Base-by-base conservation (phyloP, 2,797 vertebrate genomes). In the Acrossocheilus fasciatus region DNA sequence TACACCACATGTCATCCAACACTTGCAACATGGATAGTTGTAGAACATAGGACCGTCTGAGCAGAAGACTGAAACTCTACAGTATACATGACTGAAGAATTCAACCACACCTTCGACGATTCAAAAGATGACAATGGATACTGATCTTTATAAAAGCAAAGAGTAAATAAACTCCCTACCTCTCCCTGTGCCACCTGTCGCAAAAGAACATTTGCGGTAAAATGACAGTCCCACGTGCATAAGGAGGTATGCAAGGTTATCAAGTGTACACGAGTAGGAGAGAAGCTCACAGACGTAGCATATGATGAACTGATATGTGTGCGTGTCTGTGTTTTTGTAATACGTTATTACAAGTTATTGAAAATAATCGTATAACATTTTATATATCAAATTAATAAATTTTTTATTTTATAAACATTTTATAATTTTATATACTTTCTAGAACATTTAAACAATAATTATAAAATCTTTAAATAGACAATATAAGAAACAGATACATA, bases 71-170 rank as follows among this genome's bases (percentile, higher is more conserved):
- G 9, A 23, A 73, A n/a, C 43, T 23, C n/a, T 62, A 68, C 30
- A 68, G 64, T 36, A 43, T 69, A 70, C 12, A 18, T 15, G 73
- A 30, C 43, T 50, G 23, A 78, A 68, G 50, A 78, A 45, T 70
- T 78, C 47, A 78, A 85, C 64, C 75, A 59, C 76, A 72, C 75
- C 76, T 72, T 79, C 12, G 34, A 70, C 47, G 50, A 85, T n/a
- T 68, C 36, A 45, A 85, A 85, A 70, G 41, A 54, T 8, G 39
- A 85, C 18, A 79, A 85, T 59, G 26, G 39, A 59, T 34, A 59
- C 12, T 1, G 39, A 72, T 43, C 52, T 26, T 64, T 59, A n/a
- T 26, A 85, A 36, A 70, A 77, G 11, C 4, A 70, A 15, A 69
- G n/a, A 30, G 62, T n/a, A 68, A 54, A 43, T 1, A 45, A 75